Evolutionary conservation across 2,888 invertebrate genomes (phyloP), one percentile per base, ranked within the genome.

Genomic region (Scaeva pyrastri): DNA sequence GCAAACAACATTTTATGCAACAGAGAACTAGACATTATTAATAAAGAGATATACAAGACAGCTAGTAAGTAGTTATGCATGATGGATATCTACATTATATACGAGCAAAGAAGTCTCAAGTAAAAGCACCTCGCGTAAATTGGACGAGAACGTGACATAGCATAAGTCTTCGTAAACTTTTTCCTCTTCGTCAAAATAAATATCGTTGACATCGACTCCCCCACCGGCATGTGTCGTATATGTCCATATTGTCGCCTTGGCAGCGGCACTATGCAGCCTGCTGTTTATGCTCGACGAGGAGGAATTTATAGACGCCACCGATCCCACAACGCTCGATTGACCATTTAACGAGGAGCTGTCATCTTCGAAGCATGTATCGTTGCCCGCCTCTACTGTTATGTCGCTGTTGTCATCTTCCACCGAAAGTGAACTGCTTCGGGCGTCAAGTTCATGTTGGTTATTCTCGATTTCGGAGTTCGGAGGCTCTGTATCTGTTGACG

Each of bases 111-210:
- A 73, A 31, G 50, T 52, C 39, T 82, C 72, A 73, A 73, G 73
- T 21, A 48, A 77, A 83, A 86, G 86, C 91, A 96, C 96, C 96
- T 96, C 96, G 88, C 95, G 94, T 91, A 94, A 93, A 88, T 94
- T 93, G 89, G 95, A 94, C 88, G 96, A 94, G 93, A 97, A 96
- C 91, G 96, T 96, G 91, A 97, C 96, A 93, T 96, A 97, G 94
- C 97, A 97, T 89, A 97, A 94, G 93, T 97, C 97, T 93, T 97
- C 97, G 92, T 97, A 97, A 90, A 97, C 96, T 93, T 96, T 96
- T 92, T 97, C 96, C 89, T 96, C 96, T 88, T 95, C 92, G 78
- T 91, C 90, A 86, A 90, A 90, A 86, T 91, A 91, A 88, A 91
- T 90, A 78, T 91, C 91, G 81, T 90, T 90, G 80, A 91, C 89